Base-by-base conservation (phyloP, 2,888 invertebrate genomes). In the Leptogaster cylindrica region DNA sequence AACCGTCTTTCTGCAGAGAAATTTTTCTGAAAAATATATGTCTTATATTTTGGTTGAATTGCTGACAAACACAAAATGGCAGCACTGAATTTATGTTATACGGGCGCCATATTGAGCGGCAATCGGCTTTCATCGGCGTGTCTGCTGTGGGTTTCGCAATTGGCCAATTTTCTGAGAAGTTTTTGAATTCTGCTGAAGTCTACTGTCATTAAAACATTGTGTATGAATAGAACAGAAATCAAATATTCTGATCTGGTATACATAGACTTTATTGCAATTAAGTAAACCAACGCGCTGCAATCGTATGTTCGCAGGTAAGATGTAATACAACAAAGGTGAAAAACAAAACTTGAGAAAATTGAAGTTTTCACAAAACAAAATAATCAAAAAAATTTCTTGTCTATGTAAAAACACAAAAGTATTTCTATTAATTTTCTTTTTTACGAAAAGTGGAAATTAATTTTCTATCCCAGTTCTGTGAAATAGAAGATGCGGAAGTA, bases 241-340 rank as follows among this genome's bases (percentile, higher is more conserved):
- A n/a, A n/a, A n/a, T n/a, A n/a, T n/a, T n/a, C n/a, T n/a, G n/a
- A n/a, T n/a, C n/a, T n/a, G n/a, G n/a, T n/a, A n/a, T n/a, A n/a
- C n/a, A n/a, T n/a, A 61, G 61, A 61, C 61, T 61, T 41, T n/a
- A n/a, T 61, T 12, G 36, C 61, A 28, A 61, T 23, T 44, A 18
- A 36, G 27, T 55, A 44, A 64, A 39, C 31, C 58, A 65, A 36
- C 68, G 68, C 65, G 68, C 68, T 64, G 65, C 65, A 39, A 3
- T 61, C 61, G 61, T 66, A 58, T 52, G 63, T 51, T 63, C 68
- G 68, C 68, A 68, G 68, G 68, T 68, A 68, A 68, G 68, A 68
- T 66, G 63, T 66, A 51, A 63, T 64, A 52, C 66, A 64, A 27
- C 51, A 61, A 65, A 65, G 58, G 48, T 44, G 51, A 66, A 66